Conservation (phyloP, 1,140 invertebrate genomes). For the Sarcophaga bullata region DNA sequence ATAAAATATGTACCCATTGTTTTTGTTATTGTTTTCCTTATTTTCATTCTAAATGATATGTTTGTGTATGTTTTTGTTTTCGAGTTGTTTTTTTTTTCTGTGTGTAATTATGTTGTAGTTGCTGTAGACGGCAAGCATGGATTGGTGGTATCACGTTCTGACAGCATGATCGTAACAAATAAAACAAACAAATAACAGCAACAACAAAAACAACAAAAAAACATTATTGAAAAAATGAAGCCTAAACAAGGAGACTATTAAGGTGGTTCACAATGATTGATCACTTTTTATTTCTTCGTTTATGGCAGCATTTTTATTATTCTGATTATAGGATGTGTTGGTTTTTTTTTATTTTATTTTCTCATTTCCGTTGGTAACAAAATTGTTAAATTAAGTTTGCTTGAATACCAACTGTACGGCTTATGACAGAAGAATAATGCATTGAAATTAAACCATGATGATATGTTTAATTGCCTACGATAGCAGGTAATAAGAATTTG, state of each 20-base stretch:
- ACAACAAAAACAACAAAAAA: conserved; percentile 4
- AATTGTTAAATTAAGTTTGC: too few relatives aligned
- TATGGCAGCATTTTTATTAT: neutral
- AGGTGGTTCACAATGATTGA: neutral
- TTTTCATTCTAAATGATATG: neutral
- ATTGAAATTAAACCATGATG: too few relatives aligned
- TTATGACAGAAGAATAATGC: too few relatives aligned
- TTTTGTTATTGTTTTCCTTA: neutral
- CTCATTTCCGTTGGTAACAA: neutral
- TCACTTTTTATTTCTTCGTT: neutral
- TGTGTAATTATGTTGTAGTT: too few relatives aligned
- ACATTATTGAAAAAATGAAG: neutral
- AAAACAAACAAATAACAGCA: neutral
- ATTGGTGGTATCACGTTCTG: conserved; percentile 17
- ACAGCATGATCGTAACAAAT: conserved; percentile 7
- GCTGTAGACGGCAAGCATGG: neutral
- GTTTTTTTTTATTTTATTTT: neutral
- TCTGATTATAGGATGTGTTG: too few relatives aligned
- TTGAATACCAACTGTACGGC: too few relatives aligned
- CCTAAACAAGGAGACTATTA: conserved; percentile 9
- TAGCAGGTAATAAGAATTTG: too few relatives aligned
- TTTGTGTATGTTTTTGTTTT: neutral
- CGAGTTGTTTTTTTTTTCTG: too few relatives aligned
- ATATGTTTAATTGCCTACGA: too few relatives aligned
- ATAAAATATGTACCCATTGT: neutral